A percentile compares a stretch with the other conserved stretches of the same genome.
phyloP scores from a whole-genome alignment of 2,888 invertebrate species.

The Capitulum mitella region DNA sequence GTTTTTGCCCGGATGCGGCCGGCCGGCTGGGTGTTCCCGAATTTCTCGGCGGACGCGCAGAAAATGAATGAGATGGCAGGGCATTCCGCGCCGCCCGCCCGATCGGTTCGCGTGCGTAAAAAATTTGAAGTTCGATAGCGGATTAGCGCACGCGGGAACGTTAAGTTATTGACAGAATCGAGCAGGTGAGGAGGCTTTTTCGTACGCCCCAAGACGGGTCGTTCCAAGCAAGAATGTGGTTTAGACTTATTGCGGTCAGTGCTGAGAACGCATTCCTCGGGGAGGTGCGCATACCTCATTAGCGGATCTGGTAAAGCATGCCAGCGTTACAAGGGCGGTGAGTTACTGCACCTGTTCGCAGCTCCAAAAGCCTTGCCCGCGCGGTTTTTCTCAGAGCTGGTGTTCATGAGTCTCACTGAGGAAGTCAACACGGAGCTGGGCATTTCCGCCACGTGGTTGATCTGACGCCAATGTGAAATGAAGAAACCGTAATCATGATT shows the following conservation, averaged over 20 bases:
- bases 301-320: not conserved
- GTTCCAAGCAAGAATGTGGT: not conserved
- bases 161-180: not conserved
- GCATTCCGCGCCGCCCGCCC: not conserved
- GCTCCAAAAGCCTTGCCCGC: too few species aligned
- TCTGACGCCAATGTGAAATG: too few species aligned
- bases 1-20: not conserved
- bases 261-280: not conserved
- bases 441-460: too few species aligned
- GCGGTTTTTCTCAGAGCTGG: too few species aligned
- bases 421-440: too few species aligned
- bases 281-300: slow-evolving; percentile 4
- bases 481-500: too few species aligned
- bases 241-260: not conserved
- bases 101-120: not conserved
- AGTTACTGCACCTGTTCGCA: not conserved
- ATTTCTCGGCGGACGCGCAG: not conserved
- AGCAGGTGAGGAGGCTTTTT: not conserved
- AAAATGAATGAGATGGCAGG: slow-evolving; percentile 13
- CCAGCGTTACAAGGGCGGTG: not conserved
- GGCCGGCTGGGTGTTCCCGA: slow-evolving; percentile 14
- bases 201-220: not conserved
- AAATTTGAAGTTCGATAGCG: slow-evolving; percentile 9
- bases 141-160: not conserved
- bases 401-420: too few species aligned